Base-by-base conservation (phyloP, 2,888 invertebrate genomes). In the Chymomyza amoena region DNA sequence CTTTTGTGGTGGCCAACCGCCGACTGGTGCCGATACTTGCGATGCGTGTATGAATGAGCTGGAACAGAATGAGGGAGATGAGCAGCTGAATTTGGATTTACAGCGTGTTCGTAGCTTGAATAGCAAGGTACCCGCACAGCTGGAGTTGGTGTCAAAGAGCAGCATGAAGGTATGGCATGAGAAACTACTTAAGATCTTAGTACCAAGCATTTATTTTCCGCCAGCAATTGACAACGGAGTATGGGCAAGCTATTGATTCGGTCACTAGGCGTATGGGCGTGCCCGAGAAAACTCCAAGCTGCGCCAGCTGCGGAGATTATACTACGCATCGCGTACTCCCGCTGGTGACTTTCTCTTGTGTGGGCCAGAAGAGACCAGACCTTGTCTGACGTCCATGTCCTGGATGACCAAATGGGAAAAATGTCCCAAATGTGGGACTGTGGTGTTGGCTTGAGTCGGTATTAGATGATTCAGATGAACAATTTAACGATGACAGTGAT, bases 331-430 rank as follows among this genome's bases (percentile, higher is more conserved):
- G n/a, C n/a, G 54, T 0, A 73, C 69, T 4, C 4, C 61, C 10
- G 61, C 9, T 6, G 36, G 1, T 13, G 16, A 28, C 15, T 36
- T 36, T 4, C 36, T 1, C n/a, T n/a, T n/a, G n/a, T 7, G 7
- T 18, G 16, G 50, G 36, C 32, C 10, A 15, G n/a, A 61, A 18
- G 4, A 20, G 39, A 45, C 36, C 18, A 61, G 15, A 13, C 28
- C 25, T 9, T 9, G 91, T 66, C 78, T 89, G 15, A 81, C 69
- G 50, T 69, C 90, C 10, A 81, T 91, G 64, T 83, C 87, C 1
- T 90, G 87, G 87, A 64, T 93, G 61, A 90, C 91, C 20, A 92
- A 92, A 78, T 91, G 92, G 86, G 91, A 92, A 9, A 78, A 90
- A 1, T 90, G 91, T 66, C 90, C 89, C 0, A 89, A 82, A 62